Evolutionary conservation across 2,797 vertebrate species (phyloP), one percentile per base, ranked within the genome.

Genomic region (Hirundo rustica): DNA sequence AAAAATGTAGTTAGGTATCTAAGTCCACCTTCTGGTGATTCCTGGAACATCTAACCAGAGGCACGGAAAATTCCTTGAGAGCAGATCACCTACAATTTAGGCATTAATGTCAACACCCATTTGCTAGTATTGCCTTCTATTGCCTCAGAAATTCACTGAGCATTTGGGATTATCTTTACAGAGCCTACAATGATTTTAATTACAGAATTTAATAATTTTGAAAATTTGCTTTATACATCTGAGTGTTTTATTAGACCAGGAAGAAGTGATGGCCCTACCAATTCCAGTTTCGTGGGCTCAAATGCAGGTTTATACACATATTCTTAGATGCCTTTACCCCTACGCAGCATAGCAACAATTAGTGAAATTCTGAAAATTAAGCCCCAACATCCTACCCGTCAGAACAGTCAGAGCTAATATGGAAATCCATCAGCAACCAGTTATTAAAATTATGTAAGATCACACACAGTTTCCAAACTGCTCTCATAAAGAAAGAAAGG

Each of bases 371-470:
- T 90, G 60, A 95, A 96, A 96, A 95, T 87, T 92, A 91, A 88
- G n/a, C n/a, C 85, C 89, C 87, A 88, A 62, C 79, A 76, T 71
- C 55, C 29, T 64, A 90, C 79, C 71, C 92, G 80, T 88, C 71
- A 94, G 88, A 93, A 92, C 61, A 93, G 74, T 82, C 94, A 77
- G 67, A 95, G 57, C 50, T 90, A 93, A 94, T 91, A 88, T 3
- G 72, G 68, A 97, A 96, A 96, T 96, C 96, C 83, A 75, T 94
- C 96, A 96, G 88, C 96, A 97, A 90, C 90, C 88, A 83, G 74
- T 94, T 92, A 96, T 96, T 97, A 96, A 96, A 90, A 91, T 93
- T 82, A 93, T 89, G 95, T 93, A 93, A 96, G 92, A 96, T 95
- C 93, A 89, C 94, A 96, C 89, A 92, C 85, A 93, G 80, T 95